Conservation (phyloP, 2,113 vertebrate species). For the Columba livia region DNA sequence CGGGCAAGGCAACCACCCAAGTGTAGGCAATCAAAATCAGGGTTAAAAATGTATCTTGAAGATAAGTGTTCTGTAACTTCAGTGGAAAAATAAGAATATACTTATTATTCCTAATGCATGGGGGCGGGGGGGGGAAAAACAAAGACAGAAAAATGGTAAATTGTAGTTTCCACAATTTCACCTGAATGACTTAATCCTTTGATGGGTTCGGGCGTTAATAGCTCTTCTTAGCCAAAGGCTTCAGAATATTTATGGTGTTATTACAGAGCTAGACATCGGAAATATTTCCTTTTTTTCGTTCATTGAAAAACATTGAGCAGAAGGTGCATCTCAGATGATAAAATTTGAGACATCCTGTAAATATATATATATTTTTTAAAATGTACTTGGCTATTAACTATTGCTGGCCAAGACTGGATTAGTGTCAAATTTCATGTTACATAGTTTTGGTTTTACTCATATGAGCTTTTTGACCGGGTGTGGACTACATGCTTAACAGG, state of each 20-base stretch:
- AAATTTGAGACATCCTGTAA: neutral
- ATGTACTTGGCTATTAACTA: neutral
- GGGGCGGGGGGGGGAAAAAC: neutral
- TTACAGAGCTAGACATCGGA: neutral
- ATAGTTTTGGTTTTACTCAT: neutral
- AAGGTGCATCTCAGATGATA: neutral
- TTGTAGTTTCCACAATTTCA: neutral
- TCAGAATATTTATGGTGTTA: neutral
- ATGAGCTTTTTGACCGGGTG: neutral
- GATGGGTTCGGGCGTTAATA: neutral
- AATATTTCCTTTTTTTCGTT: neutral
- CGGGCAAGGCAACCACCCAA: neutral
- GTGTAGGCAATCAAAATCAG: neutral
- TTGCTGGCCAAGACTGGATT: neutral
- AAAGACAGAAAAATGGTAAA: neutral
- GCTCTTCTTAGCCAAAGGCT: neutral
- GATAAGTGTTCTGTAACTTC: neutral
- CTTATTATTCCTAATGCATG: neutral
- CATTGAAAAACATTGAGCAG: neutral
- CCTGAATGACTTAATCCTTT: neutral
- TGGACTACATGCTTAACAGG: neutral
- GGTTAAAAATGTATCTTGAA: neutral
- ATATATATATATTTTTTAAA: neutral
- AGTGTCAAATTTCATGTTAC: neutral
- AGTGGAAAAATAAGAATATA: neutral